These are phyloP conservation scores for Hyposmocoma kahamanoa DNA, from an alignment of 1,140 invertebrate species.

Conservation along the genomic window DNA sequence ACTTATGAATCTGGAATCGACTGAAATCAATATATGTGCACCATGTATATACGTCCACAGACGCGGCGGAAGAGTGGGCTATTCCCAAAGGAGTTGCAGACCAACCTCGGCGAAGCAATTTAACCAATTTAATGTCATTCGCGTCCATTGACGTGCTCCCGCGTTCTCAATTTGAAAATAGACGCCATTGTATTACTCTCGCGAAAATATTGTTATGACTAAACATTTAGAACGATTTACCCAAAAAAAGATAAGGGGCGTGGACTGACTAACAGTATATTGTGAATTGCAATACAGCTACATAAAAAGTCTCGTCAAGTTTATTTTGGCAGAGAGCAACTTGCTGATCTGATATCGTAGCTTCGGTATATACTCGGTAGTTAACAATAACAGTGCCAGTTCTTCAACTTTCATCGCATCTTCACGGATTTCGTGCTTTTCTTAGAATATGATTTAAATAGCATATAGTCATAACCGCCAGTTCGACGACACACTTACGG, in stretches of 20 bases:
- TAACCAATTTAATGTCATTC: constrained; percentile 71
- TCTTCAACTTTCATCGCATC: constrained; percentile 10
- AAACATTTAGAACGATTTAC: no score
- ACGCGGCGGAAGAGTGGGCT: constrained; percentile 28
- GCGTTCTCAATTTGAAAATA: constrained; percentile 68
- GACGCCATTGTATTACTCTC: constrained; percentile 47
- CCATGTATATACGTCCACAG: no score
- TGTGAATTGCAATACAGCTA: no score
- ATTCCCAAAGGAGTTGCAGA: constrained; percentile 47
- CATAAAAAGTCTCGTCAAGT: no score
- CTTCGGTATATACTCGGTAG: no score
- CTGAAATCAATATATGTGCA: no score
- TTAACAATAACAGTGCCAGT: not conserved
- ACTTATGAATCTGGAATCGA: no score
- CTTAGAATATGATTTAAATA: constrained; percentile 49
- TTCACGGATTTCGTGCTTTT: constrained; percentile 22
- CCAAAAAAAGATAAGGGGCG: no score
- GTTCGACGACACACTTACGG: constrained; percentile 46
- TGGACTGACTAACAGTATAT: no score
- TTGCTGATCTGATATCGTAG: no score
- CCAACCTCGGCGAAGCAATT: constrained; percentile 60
- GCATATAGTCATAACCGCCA: constrained; percentile 34
- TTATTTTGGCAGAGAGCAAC: no score
- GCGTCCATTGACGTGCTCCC: constrained; percentile 56
- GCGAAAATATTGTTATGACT: constrained; percentile 34